Evolutionary conservation across 2,888 invertebrate genomes (phyloP).

Genomic region (Vannuccia rotundouncinata): DNA sequence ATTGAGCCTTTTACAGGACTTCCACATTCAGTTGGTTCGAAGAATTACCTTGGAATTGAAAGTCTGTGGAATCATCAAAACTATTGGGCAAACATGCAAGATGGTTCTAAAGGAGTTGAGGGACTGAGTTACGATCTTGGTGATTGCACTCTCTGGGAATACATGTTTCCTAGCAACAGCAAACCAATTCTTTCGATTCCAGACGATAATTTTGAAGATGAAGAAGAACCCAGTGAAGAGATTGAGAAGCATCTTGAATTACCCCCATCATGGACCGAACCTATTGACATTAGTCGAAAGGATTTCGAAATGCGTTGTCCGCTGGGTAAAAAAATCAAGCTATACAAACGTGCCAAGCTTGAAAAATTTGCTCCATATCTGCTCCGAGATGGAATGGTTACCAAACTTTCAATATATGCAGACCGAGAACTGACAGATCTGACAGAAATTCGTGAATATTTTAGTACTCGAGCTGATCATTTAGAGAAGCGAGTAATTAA

Average conservation of each 20-base stretch:
- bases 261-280: slow-evolving; percentile 55
- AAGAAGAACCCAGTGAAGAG: slow-evolving; percentile 51
- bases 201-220: slow-evolving; percentile 49
- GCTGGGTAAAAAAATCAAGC: slow-evolving; percentile 60
- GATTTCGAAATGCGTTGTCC: slow-evolving; percentile 65
- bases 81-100: slow-evolving; percentile 60
- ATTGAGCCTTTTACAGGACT: slow-evolving; percentile 77
- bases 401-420: slow-evolving; percentile 51
- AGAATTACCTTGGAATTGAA: slow-evolving; percentile 70
- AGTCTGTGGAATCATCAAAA: slow-evolving; percentile 78
- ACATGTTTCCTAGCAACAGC: slow-evolving; percentile 45
- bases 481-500: slow-evolving; percentile 50
- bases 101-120: slow-evolving; percentile 34
- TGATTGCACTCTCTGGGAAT: slow-evolving; percentile 36
- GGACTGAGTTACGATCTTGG: slow-evolving; percentile 30
- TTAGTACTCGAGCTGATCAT: slow-evolving; percentile 52
- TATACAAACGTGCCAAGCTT: slow-evolving; percentile 69
- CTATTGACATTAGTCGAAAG: slow-evolving; percentile 48
- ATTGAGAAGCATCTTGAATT: slow-evolving; percentile 55
- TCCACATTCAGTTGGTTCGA: slow-evolving; percentile 60
- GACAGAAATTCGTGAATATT: slow-evolving; percentile 50
- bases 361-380: slow-evolving; percentile 73
- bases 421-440: slow-evolving; percentile 50
- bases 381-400: slow-evolving; percentile 67
- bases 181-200: slow-evolving; percentile 52